Base-by-base conservation (phyloP, 1,140 invertebrate genomes). In the Cephus cinctus region DNA sequence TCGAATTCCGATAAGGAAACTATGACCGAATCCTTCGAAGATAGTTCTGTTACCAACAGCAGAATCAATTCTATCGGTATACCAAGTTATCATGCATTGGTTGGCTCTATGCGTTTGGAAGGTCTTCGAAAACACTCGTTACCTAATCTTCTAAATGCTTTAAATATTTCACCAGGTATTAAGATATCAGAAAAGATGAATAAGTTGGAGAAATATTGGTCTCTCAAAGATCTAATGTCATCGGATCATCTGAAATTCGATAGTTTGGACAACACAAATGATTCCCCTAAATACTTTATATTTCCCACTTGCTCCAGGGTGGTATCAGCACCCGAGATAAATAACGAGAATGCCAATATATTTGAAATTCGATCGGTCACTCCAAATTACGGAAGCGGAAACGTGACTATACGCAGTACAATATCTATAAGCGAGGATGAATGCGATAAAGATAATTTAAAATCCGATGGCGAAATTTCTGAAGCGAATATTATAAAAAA, bases 201-300 rank as follows among this genome's bases (percentile, higher is more conserved):
- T 38, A 66, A 63, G 20, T 23, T 70, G 1, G 65, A 64, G 6
- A 70, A 70, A 34, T 70, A 67, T 35, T 72, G 67, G 67, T 70
- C 67, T 0, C 18, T 70, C 9, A 69, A 70, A 40, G 67, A 72
- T 40, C 35, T 72, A 2, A 62, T 65, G 44, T 61, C 61, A 0
- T 59, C 64, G 1, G 63, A 63, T 0, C 60, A 61, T 6, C 23
- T 58, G 1, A 59, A 59, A 14, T 48, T 52, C 5, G 50, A 58
- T 5, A 48, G 22, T 15, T 23, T 2, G 9, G 52, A 54, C 2
- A 48, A 52, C 15, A 50, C 48, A 2, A 32, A 58, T 2, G 52
- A 56, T 11, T 58, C 57, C 1, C 54, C 57, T 1, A 67, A 62
- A 22, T 67, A 64, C 38, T 59, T 63, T 11, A 57, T 69, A 21